Evolutionary conservation across 1,140 invertebrate genomes (phyloP).

Genomic region (Oryctes rhinoceros): DNA sequence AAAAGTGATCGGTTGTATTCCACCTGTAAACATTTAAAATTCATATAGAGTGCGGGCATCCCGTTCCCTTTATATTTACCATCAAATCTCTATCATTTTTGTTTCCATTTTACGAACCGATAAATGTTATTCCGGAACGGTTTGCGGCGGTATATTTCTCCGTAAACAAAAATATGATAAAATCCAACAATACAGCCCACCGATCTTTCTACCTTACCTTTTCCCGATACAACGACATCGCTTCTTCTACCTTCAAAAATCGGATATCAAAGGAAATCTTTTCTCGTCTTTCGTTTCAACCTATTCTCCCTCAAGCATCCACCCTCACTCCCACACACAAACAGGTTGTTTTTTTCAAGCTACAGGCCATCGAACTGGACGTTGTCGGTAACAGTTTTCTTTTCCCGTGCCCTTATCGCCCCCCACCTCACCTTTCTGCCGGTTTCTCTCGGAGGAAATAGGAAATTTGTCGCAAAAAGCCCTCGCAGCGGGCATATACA

Average conservation of each 20-base stretch:
- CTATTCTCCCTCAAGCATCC: not conserved
- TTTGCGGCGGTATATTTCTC: not conserved
- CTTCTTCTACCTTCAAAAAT: not conserved
- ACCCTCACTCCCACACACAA: not conserved
- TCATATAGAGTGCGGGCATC: not conserved
- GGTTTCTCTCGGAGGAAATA: not conserved
- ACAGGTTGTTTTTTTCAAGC: slow-evolving; percentile 18
- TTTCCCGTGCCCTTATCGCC: not conserved
- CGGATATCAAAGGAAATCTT: slow-evolving; percentile 21
- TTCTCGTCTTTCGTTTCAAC: not conserved
- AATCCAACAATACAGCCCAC: not conserved
- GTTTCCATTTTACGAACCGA: slow-evolving; percentile 21
- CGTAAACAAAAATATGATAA: slow-evolving; percentile 19
- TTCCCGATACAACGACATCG: slow-evolving; percentile 13
- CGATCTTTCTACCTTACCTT: not conserved
- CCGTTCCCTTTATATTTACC: not conserved
- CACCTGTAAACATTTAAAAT: not conserved
- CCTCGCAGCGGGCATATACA: not conserved
- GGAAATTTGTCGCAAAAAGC: slow-evolving; percentile 9
- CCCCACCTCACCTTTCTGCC: not conserved
- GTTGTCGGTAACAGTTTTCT: slow-evolving; percentile 6
- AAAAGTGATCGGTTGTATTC: too few species aligned
- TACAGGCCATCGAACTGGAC: slow-evolving; percentile 7
- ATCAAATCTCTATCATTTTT: not conserved
- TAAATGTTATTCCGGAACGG: not conserved